Conservation (phyloP, 2,113 vertebrate genomes). For the Copsychus sechellarum region DNA sequence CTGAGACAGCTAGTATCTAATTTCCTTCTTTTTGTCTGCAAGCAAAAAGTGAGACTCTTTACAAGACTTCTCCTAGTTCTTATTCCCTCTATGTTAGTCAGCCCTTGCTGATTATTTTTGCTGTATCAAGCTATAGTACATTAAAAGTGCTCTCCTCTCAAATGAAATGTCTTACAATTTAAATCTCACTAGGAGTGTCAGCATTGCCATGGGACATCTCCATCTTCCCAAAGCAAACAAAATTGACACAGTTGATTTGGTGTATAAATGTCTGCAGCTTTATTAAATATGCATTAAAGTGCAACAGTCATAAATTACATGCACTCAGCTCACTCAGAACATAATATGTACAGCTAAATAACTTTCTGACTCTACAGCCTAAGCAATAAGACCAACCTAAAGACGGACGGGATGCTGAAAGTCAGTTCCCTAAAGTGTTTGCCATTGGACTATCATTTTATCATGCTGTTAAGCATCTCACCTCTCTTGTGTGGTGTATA, state of each 20-base stretch:
- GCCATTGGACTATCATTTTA: conserved; percentile 17
- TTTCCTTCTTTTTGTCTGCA: conserved; percentile 32
- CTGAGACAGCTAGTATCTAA: neutral
- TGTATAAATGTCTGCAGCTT: conserved; percentile 70
- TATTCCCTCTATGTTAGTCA: conserved; percentile 20
- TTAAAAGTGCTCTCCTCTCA: conserved; percentile 47
- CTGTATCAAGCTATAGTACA: conserved; percentile 40
- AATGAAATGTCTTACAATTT: conserved; percentile 65
- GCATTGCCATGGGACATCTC: conserved; percentile 58
- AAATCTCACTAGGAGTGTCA: conserved; percentile 49
- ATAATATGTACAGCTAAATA: conserved; percentile 71
- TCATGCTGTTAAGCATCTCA: conserved; percentile 15
- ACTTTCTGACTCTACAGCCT: conserved; percentile 66
- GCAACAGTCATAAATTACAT: conserved; percentile 72
- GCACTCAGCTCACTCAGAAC: conserved; percentile 64
- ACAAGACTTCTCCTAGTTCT: neutral
- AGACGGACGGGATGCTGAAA: conserved; percentile 44
- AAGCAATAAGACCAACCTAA: conserved; percentile 59
- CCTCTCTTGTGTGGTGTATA: neutral
- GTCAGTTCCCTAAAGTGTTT: neutral
- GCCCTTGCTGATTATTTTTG: conserved; percentile 24
- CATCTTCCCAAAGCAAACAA: conserved; percentile 70
- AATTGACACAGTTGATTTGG: conserved; percentile 74
- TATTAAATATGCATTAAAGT: conserved; percentile 79
- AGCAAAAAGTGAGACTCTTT: conserved; percentile 29